phyloP scores from a whole-genome alignment of 2,888 invertebrate species.

The Abscondita cerata region DNA sequence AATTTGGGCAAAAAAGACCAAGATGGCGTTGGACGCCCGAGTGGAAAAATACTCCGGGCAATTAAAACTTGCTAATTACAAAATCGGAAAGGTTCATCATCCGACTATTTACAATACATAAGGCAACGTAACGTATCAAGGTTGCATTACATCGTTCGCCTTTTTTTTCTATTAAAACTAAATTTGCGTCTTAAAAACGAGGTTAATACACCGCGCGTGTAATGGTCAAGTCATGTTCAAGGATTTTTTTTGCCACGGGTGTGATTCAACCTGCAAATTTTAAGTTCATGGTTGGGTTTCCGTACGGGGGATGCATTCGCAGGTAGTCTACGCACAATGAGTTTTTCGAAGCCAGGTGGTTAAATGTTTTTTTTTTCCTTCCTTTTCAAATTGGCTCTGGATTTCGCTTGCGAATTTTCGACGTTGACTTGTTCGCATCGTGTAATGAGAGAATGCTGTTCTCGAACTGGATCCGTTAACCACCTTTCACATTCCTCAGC shows the following conservation, averaged over 20 bases:
- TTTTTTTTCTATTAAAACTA: neutral
- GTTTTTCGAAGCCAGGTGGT: neutral
- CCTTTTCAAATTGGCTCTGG: neutral
- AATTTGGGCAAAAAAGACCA: neutral
- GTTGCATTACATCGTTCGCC: slow-evolving; percentile 1
- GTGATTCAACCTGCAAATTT: slow-evolving; percentile 22
- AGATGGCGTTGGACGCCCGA: neutral
- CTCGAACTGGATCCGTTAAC: slow-evolving; percentile 46
- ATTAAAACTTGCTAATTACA: slow-evolving; percentile 6
- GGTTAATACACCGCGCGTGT: slow-evolving; percentile 30
- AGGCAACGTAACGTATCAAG: slow-evolving; percentile 9
- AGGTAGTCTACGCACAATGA: too few relatives aligned
- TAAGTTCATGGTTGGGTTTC: slow-evolving; percentile 25
- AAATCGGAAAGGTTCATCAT: slow-evolving; percentile 4
- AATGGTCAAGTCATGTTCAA: slow-evolving; percentile 33
- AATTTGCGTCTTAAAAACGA: slow-evolving; percentile 22
- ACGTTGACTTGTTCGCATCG: slow-evolving; percentile 15
- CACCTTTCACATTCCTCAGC: slow-evolving; percentile 47
- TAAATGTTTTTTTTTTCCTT: neutral
- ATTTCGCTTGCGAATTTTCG: neutral
- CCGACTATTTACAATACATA: slow-evolving; percentile 9
- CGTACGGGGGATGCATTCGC: neutral
- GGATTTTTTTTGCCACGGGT: slow-evolving; percentile 21
- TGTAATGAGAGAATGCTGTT: slow-evolving; percentile 41
- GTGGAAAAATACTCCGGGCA: neutral